Base-by-base conservation (phyloP, 1,140 invertebrate species). In the Ceratosolen solmsi region DNA sequence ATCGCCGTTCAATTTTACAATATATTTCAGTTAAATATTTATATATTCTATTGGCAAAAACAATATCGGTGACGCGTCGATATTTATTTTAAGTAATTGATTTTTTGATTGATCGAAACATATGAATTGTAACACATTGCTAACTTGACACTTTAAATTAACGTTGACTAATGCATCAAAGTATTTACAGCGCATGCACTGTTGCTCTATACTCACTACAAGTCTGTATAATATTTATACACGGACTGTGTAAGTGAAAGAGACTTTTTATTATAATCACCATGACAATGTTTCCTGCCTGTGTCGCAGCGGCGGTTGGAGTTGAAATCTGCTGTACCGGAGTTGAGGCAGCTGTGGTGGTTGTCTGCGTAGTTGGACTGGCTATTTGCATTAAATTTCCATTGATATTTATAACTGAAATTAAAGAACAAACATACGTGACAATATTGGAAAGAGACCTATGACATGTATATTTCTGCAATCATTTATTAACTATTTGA, bases 381-480 rank as follows among this genome's bases (percentile, higher is more conserved):
- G 93, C 92, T 33, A 95, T 93, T 90, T 95, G 95, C 85, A 95
- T 94, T 20, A 95, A 86, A 86, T 95, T 95, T 8, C 95, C 95
- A 92, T 95, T 95, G 30, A 96, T 93, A 86, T 95, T 95, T 73
- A 95, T 93, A 51, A 95, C 94, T 94, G 87, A 15, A 92, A 92
- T 85, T 25, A 68, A 38, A 33, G 9, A 54, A 22, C 13, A 54
- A 22, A 54, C 9, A 46, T 5, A 13, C 5, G 41, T 33, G 33
- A 63, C 0, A 30, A 30, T 33, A 30, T 63, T 33, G 33, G 1
- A 17, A 63, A 20, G 33, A 33, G 27, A 15, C 27, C n/a, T 2
- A 30, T 3, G 4, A 63, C n/a, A 80, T 54, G 22, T 63, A 65
- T 63, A 1, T 41, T 71, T 33, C n/a, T n/a, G n/a, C n/a, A n/a